Evolutionary conservation across 2,113 vertebrate genomes (phyloP).

Genomic region (Fulmarus glacialis): DNA sequence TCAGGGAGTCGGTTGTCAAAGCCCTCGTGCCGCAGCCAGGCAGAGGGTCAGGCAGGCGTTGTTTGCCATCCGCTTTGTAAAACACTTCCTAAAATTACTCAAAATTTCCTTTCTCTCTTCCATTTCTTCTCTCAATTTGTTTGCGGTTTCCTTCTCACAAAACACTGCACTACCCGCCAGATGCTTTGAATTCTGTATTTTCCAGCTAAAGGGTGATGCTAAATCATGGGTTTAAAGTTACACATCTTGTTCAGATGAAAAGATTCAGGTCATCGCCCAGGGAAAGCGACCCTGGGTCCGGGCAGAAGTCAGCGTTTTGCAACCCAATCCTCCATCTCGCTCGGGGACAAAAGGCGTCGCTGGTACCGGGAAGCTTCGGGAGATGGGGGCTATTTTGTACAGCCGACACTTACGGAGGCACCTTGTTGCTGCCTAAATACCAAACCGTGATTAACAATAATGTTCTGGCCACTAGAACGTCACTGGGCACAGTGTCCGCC

Average conservation of each 20-base stretch:
- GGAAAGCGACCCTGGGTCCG: not conserved
- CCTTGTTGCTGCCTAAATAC: not conserved
- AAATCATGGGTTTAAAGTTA: not conserved
- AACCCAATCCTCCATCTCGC: not conserved
- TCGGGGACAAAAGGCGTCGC: not conserved
- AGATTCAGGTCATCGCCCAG: accelerated
- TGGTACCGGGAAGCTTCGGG: not conserved
- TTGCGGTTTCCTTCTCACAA: not conserved
- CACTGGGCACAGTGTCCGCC: not conserved
- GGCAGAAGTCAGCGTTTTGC: not conserved
- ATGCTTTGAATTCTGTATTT: not conserved
- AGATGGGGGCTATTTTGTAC: not conserved
- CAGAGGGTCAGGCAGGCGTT: not conserved
- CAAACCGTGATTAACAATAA: not conserved
- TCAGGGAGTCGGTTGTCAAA: not conserved
- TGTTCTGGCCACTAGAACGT: not conserved
- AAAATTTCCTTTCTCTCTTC: not conserved
- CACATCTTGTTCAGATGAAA: not conserved
- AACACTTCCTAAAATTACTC: not conserved
- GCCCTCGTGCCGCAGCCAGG: not conserved
- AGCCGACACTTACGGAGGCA: not conserved
- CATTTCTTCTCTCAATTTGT: not conserved
- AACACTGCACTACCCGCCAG: not conserved
- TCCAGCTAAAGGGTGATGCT: not conserved
- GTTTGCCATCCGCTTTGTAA: not conserved